Base-by-base conservation (phyloP, 2,113 vertebrate genomes). In the Heloderma charlesbogerti region DNA sequence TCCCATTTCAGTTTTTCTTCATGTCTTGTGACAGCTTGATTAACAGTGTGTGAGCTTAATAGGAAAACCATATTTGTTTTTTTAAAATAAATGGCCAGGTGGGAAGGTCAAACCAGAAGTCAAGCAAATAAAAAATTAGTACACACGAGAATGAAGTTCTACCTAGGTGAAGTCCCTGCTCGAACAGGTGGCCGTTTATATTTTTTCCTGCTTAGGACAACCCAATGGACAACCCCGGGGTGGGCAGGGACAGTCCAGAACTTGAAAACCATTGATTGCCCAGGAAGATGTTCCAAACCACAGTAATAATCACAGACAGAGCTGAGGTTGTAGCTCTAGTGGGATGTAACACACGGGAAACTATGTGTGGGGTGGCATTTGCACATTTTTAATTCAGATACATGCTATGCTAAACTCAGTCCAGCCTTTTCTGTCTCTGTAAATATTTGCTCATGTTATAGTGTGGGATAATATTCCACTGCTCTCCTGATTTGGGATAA, bases 381-480 rank as follows among this genome's bases (percentile, higher is more conserved):
- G 48, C 31, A 18, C 15, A 57, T 54, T 34, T 3, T 12, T 9
- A 9, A 34, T 81, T 81, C 79, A n/a, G 79, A n/a, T n/a, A 34
- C 29, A 54, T 20, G 31, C 79, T 6, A 6, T 54, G 48, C 34
- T 34, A 29, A 31, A 7, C 27, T 4, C 29, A 80, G 29, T 34
- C 29, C 78, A 31, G 2, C 51, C 31, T 51, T 80, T 51, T 15
- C 94, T 34, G 9, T 25, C n/a, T 81, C n/a, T 63, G n/a, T 25
- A 83, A 37, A 63, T 63, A 63, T 57, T 54, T 57, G 79, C 31
- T 31, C 29, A 34, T 13, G 8, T n/a, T 81, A n/a, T 40, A 8
- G 3, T 27, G 20, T 8, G 25, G 82, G 57, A 6, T 29, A 63
- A 13, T 15, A 6, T 94, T 94, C 94, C 93, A 94, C 37, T 13